These are phyloP conservation scores for Phataginus tricuspis DNA, from an alignment of 2,797 vertebrate genomes.

Conservation along the genomic window DNA sequence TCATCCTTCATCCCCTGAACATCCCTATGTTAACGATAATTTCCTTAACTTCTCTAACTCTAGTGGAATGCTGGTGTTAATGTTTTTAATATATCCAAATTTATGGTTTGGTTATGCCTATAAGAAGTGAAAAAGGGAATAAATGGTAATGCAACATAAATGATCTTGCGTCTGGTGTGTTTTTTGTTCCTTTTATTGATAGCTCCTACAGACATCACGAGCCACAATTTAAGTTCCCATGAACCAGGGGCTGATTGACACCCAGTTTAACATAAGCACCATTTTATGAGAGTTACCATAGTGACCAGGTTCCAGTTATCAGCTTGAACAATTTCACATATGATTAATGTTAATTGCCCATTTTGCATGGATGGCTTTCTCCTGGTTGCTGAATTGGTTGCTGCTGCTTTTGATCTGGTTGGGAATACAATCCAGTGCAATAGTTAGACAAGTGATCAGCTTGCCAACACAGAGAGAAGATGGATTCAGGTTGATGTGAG, in stretches of 20 bases:
- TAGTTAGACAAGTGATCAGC: slow-evolving; percentile 83
- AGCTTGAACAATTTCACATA: slow-evolving; percentile 81
- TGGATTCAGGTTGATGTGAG: slow-evolving; percentile 82
- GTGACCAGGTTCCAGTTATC: slow-evolving; percentile 78
- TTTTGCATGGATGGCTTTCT: slow-evolving; percentile 83
- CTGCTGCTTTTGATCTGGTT: slow-evolving; percentile 86
- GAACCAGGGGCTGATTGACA: slow-evolving; percentile 18
- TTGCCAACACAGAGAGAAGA: slow-evolving; percentile 81
- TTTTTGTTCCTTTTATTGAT: neutral
- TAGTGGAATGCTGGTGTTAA: neutral
- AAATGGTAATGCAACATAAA: slow-evolving; percentile 1
- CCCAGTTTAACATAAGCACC: slow-evolving; percentile 24
- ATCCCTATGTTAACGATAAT: neutral
- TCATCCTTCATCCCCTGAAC: neutral
- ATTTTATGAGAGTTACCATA: slow-evolving; percentile 69
- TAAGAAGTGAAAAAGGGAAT: slow-evolving; percentile 18
- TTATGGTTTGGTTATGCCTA: neutral
- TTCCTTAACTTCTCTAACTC: neutral
- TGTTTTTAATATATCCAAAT: neutral
- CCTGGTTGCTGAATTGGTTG: slow-evolving; percentile 79
- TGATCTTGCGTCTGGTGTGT: neutral
- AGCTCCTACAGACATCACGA: neutral
- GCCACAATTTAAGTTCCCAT: neutral
- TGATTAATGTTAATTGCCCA: slow-evolving; percentile 87
- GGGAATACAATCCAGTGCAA: slow-evolving; percentile 82